phyloP scores from a whole-genome alignment of 2,113 vertebrate genomes.

The Arvicanthis niloticus region DNA sequence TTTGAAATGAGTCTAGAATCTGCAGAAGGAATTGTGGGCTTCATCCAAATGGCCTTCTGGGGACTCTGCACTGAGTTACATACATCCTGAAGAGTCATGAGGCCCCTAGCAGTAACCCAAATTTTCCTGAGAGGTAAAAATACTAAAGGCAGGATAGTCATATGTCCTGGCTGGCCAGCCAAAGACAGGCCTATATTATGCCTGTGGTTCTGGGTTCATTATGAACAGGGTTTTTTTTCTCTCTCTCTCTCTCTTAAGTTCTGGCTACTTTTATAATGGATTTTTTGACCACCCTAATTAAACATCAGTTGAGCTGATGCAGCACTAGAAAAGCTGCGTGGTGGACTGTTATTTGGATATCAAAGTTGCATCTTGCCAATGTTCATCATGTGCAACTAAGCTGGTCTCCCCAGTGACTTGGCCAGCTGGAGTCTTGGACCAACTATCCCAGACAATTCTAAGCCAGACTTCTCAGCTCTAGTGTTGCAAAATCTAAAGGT shows the following conservation, averaged over 20 bases:
- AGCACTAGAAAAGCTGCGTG: neutral
- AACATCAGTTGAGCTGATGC: neutral
- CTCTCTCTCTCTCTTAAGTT: conserved; percentile 23
- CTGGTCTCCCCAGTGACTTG: neutral
- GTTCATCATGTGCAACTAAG: neutral
- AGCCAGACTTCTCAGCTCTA: neutral
- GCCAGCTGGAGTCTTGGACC: conserved; percentile 1
- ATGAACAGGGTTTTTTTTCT: neutral
- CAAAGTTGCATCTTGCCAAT: conserved; percentile 43
- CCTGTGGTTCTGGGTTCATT: neutral
- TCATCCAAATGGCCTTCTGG: neutral
- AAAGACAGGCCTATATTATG: neutral
- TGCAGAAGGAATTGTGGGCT: neutral
- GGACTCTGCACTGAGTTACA: neutral
- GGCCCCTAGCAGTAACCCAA: neutral
- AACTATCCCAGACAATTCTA: neutral
- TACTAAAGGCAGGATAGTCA: neutral
- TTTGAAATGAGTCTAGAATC: conserved; percentile 12
- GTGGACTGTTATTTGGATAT: neutral
- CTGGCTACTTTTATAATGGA: neutral
- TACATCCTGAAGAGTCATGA: neutral
- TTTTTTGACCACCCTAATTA: neutral
- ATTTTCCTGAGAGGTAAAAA: neutral
- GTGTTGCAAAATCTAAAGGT: neutral
- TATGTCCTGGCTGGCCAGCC: neutral